Base-by-base conservation (phyloP, 1,140 invertebrate genomes). In the Tribolium castaneum region DNA sequence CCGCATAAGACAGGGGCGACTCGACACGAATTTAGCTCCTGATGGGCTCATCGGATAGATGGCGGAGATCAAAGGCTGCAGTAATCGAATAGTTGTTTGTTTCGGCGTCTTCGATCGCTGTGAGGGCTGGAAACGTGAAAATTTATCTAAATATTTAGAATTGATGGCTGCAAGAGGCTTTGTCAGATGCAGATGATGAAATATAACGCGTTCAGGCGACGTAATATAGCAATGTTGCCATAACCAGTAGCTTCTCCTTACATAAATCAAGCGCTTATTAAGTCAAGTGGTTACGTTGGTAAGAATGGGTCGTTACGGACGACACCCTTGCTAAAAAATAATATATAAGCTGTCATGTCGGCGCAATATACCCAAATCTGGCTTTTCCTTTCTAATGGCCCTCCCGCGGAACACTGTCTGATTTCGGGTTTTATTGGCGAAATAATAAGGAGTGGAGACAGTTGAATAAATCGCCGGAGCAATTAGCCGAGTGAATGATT, bases 71-170 rank as follows among this genome's bases (percentile, higher is more conserved):
- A 75, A 74, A 78, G 77, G 56, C 30, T 16, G 59, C 50, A 54
- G 71, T 78, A 78, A 78, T 78, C 77, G 77, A 78, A 75, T 70
- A 78, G 56, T 78, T 78, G 77, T 75, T 78, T 72, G 71, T 78
- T 70, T 78, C 71, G 35, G 16, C 7, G 45, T 9, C 51, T 34
- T 56, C 39, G 72, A 74, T 72, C 39, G 49, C 45, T 62, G 19
- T 66, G 54, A 75, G 16, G 10, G 59, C 39, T 62, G 77, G 22
- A 50, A 72, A 72, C 7, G 70, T 19, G 45, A 14, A 54, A 72
- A 72, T 51, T 50, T 51, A 50, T 51, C 39, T 12, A 72, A 72
- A 72, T 81, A 79, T 81, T 79, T 72, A 25, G 39, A 49, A 72
- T 35, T 73, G 52, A 54, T 16, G 71, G 71, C 22, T 73, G 71